phyloP scores from a whole-genome alignment of 2,888 invertebrate species.

The Drosophila picticornis region DNA sequence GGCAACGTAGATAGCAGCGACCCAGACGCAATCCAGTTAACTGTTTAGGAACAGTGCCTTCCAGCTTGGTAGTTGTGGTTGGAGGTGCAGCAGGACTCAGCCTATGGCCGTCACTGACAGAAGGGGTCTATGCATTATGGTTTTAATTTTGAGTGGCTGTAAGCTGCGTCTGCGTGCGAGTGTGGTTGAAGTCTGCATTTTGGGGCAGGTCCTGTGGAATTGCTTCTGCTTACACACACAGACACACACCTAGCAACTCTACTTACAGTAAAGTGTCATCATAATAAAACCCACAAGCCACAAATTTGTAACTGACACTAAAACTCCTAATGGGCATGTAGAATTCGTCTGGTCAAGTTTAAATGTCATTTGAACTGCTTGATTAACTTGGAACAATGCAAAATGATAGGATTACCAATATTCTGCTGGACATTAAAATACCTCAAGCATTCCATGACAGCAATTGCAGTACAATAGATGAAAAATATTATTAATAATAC shows the following conservation, averaged over 20 bases:
- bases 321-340: neutral
- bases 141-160: constrained; percentile 63
- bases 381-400: constrained; percentile 4
- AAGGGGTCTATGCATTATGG: constrained; percentile 56
- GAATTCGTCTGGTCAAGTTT: constrained; percentile 28
- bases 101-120: constrained; percentile 48
- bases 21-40: neutral
- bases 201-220: constrained; percentile 4
- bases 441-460: neutral
- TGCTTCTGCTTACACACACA: neutral
- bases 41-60: neutral
- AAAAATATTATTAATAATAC: neutral
- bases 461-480: neutral
- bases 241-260: neutral
- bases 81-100: constrained; percentile 2
- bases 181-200: neutral
- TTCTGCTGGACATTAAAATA: neutral
- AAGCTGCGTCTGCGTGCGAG: constrained; percentile 9
- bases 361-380: constrained; percentile 9
- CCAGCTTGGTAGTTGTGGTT: neutral
- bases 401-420: neutral
- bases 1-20: neutral
- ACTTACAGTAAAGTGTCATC: constrained; percentile 12
- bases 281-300: constrained; percentile 34
- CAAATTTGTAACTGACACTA: constrained; percentile 28